Evolutionary conservation across 2,113 vertebrate genomes (phyloP).

Genomic region (Sus scrofa): DNA sequence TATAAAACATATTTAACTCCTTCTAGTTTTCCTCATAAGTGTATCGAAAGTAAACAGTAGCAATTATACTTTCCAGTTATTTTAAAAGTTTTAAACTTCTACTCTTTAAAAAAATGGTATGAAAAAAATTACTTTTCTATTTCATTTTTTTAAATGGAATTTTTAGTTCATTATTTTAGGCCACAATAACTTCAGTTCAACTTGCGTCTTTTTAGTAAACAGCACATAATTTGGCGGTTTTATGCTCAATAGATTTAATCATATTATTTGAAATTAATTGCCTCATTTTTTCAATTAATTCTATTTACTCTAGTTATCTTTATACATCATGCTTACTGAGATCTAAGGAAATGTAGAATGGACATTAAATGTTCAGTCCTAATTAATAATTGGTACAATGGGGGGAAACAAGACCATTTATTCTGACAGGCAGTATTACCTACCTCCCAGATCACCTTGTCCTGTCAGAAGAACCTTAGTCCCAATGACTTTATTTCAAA

Average conservation of each 20-base stretch:
- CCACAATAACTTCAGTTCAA: background rate
- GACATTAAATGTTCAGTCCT: background rate
- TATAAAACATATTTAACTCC: background rate
- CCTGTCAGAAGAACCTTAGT: background rate
- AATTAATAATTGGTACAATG: conserved; percentile 60
- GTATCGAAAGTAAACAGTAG: background rate
- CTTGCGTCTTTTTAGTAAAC: background rate
- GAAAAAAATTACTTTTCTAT: background rate
- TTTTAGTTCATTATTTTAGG: background rate
- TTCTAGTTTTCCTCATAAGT: background rate
- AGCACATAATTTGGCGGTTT: background rate
- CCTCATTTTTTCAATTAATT: conserved; percentile 5
- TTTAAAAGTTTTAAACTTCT: background rate
- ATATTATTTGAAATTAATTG: background rate
- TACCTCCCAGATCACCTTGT: background rate
- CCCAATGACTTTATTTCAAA: conserved; percentile 62
- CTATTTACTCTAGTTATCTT: background rate
- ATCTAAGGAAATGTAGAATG: background rate
- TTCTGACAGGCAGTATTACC: conserved; percentile 45
- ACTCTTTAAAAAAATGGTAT: background rate
- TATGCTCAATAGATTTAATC: background rate
- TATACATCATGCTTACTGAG: background rate
- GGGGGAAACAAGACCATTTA: conserved; percentile 32
- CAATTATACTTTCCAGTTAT: background rate
- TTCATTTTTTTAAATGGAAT: background rate